These are phyloP conservation scores for Pherbina coryleti DNA, from an alignment of 2,888 invertebrate genomes.

Conservation along the genomic window DNA sequence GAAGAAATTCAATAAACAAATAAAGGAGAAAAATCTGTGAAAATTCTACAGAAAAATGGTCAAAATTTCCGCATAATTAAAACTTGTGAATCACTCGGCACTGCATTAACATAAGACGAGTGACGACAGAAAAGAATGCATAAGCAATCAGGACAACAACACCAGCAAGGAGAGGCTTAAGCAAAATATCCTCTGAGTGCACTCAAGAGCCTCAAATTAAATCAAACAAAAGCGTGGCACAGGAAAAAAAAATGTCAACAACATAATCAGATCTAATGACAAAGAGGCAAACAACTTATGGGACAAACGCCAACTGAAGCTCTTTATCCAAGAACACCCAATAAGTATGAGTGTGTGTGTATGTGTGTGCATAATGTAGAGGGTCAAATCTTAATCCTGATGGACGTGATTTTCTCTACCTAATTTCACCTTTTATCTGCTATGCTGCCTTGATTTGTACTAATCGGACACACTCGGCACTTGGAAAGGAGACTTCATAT, in stretches of 20 bases:
- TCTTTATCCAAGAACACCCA: no score
- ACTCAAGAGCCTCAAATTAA: conserved; percentile 64
- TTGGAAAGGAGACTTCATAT: neutral
- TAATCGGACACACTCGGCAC: conserved; percentile 59
- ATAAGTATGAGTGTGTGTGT: no score
- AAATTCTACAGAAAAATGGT: neutral
- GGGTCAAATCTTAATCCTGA: conserved; percentile 30
- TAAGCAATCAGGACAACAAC: neutral
- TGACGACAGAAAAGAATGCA: neutral
- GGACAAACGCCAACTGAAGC: no score
- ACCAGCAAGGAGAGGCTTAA: neutral
- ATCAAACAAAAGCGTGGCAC: conserved; percentile 57
- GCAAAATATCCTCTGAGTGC: conserved; percentile 46
- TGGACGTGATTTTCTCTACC: conserved; percentile 41
- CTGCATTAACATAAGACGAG: conserved; percentile 19
- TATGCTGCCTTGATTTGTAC: conserved; percentile 54
- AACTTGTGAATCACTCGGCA: neutral
- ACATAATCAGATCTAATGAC: conserved; percentile 19
- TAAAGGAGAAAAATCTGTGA: neutral
- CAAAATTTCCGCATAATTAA: conserved; percentile 17
- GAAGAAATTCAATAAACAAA: no score
- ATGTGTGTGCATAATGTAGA: neutral
- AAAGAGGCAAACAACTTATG: neutral
- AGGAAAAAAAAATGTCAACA: conserved; percentile 37
- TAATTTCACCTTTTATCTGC: conserved; percentile 60